These are phyloP conservation scores for Neolamprologus longior DNA, from an alignment of 2,113 vertebrate species.

Conservation along the genomic window DNA sequence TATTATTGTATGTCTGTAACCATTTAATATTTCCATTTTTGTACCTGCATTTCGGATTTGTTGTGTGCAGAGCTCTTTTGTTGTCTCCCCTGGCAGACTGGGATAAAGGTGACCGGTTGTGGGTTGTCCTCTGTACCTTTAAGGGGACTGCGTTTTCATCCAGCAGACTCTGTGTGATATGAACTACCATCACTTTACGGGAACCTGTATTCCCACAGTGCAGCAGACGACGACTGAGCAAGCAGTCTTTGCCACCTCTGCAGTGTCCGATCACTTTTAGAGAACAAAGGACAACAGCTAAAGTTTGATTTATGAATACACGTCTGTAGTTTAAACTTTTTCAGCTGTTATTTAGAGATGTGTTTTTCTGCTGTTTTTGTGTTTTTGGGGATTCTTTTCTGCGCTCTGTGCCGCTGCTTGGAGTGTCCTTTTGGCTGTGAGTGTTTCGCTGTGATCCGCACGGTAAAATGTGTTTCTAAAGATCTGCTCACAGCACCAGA, in stretches of 20 bases:
- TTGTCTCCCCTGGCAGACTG: neutral
- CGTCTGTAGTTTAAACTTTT: neutral
- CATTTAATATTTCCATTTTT: neutral
- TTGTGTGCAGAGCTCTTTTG: neutral
- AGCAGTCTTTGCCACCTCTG: neutral
- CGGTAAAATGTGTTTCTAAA: slow-evolving; percentile 68
- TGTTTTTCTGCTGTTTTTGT: neutral
- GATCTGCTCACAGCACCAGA: slow-evolving; percentile 58
- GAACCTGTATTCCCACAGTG: slow-evolving; percentile 43
- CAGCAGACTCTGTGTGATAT: slow-evolving; percentile 34
- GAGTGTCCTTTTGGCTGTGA: slow-evolving; percentile 71
- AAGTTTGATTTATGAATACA: neutral
- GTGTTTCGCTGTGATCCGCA: slow-evolving; percentile 62
- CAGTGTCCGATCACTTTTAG: neutral
- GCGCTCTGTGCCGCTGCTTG: slow-evolving; percentile 13
- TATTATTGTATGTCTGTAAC: neutral
- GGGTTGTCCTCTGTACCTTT: slow-evolving; percentile 61
- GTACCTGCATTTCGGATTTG: neutral
- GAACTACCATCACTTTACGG: slow-evolving; percentile 46
- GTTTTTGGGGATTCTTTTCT: slow-evolving; percentile 54
- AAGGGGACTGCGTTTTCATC: slow-evolving; percentile 50
- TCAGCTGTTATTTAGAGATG: slow-evolving; percentile 38
- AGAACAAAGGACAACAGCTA: neutral
- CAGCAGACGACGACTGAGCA: slow-evolving; percentile 25
- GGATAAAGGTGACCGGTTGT: slow-evolving; percentile 18